phyloP scores from a whole-genome alignment of 2,113 vertebrate species.

The Kryptolebias marmoratus region DNA sequence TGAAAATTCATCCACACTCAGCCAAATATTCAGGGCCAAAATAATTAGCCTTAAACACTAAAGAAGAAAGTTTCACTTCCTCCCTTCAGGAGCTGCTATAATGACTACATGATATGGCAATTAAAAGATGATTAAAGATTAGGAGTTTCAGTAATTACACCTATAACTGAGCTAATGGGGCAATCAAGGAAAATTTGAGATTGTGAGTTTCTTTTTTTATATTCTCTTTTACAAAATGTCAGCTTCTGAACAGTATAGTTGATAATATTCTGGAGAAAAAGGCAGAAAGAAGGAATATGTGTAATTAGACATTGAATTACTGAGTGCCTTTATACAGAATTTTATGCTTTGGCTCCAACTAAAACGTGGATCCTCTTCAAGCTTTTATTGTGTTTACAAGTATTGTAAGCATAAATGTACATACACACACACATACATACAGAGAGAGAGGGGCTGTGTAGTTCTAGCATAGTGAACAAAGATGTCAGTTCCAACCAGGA shows the following conservation, averaged over 20 bases:
- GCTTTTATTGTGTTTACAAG: background rate
- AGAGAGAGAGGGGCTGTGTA: background rate
- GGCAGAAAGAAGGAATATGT: slow-evolving; percentile 5
- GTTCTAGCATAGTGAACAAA: slow-evolving; percentile 13
- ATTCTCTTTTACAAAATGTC: slow-evolving; percentile 26
- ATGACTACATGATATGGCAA: slow-evolving; percentile 72
- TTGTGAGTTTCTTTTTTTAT: slow-evolving; percentile 21
- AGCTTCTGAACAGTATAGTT: slow-evolving; percentile 39
- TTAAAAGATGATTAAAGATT: slow-evolving; percentile 77
- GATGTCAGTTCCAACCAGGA: slow-evolving; percentile 17
- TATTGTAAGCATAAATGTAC: background rate
- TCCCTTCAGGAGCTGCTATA: slow-evolving; percentile 66
- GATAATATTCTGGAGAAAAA: slow-evolving; percentile 13
- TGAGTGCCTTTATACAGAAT: background rate
- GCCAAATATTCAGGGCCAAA: slow-evolving; percentile 60
- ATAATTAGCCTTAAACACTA: slow-evolving; percentile 71
- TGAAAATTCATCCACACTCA: slow-evolving; percentile 49
- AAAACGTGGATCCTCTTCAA: background rate
- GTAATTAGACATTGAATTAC: slow-evolving; percentile 25
- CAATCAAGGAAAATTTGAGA: slow-evolving; percentile 67
- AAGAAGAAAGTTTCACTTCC: slow-evolving; percentile 69
- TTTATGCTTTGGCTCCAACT: background rate
- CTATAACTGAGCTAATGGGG: slow-evolving; percentile 70
- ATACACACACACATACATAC: background rate
- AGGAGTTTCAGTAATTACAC: slow-evolving; percentile 74